Evolutionary conservation across 2,797 vertebrate genomes (phyloP), one percentile per base, ranked within the genome.

Genomic region (Tenualosa ilisha): DNA sequence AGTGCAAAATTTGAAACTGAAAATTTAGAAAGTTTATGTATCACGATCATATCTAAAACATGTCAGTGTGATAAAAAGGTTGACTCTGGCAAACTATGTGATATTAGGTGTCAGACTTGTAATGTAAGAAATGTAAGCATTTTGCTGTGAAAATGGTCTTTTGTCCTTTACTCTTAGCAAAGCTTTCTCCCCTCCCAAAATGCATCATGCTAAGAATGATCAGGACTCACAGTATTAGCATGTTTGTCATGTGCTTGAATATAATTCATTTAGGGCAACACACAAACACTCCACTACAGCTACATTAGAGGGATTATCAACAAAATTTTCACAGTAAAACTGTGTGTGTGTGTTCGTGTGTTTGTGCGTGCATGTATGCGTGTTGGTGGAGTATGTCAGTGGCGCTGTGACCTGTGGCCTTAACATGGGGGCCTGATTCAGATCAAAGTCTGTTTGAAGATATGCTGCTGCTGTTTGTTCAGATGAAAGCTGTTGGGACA

Each of bases 381-480:
- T 72, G 84, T 43, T 2, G 7, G 0, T n/a, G 59, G 6, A 0
- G 12, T 46, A 22, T 85, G 81, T 82, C 50, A n/a, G 83, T 53
- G 49, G 79, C 8, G 31, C 37, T 61, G 65, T 87, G 81, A 84
- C 56, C 85, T 20, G 5, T 72, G 59, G 13, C 65, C 84, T 72
- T 51, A 81, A 40, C 72, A 54, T 83, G 59, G 84, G 88, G 53
- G 86, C 54, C 88, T 89, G 92, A 91, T 90, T 84, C 90, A 91
- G 95, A 93, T 95, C 94, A 96, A 96, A 96, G 95, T 95, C 93
- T 95, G 89, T 95, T 94, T 95, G 92, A 90, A 92, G 87, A 91
- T 88, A 89, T 91, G 83, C 75, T 88, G 51, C 81, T 82, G 24
- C 51, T 96, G 94, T 96, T 96, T 96, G 90, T 93, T 91, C 91